A percentile compares a stretch with the other conserved stretches of the same genome.
These are phyloP conservation scores for Tribolium castaneum DNA, from an alignment of 1,140 invertebrate species.

Conservation along the genomic window DNA sequence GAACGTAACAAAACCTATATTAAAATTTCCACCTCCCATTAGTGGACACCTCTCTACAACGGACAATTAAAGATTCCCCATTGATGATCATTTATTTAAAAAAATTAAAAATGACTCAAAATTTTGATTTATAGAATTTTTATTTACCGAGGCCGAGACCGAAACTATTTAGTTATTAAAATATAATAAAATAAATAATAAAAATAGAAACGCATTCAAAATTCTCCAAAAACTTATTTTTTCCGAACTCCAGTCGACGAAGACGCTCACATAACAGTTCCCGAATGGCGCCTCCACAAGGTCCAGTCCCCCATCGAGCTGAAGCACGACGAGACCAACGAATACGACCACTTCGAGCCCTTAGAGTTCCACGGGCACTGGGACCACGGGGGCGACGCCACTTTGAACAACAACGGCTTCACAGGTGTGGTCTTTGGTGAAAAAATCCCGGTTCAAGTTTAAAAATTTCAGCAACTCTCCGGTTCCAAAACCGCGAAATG, in stretches of 20 bases:
- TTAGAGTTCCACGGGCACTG: constrained; percentile 68
- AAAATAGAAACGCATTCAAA: too few relatives aligned
- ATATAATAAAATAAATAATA: too few relatives aligned
- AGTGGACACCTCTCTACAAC: too few relatives aligned
- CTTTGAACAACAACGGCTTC: constrained; percentile 62
- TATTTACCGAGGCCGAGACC: too few relatives aligned
- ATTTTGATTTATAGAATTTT: too few relatives aligned
- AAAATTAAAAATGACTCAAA: too few relatives aligned
- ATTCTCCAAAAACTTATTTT: neutral
- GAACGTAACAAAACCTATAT: too few relatives aligned
- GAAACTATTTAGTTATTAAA: too few relatives aligned
- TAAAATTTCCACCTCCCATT: too few relatives aligned
- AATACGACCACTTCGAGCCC: constrained; percentile 67
- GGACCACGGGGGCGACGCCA: constrained; percentile 65
- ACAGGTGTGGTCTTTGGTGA: constrained; percentile 57
- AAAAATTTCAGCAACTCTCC: constrained; percentile 57
- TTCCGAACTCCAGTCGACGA: constrained; percentile 47
- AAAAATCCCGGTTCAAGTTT: too few relatives aligned
- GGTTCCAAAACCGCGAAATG: constrained; percentile 56
- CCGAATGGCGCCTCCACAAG: constrained; percentile 60
- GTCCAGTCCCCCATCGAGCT: constrained; percentile 69
- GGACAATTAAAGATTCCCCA: too few relatives aligned
- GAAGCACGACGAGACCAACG: constrained; percentile 65
- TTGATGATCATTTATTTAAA: too few relatives aligned
- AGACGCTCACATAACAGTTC: constrained; percentile 59